Conservation (phyloP, 2,113 vertebrate species). For the Leiothrix lutea region DNA sequence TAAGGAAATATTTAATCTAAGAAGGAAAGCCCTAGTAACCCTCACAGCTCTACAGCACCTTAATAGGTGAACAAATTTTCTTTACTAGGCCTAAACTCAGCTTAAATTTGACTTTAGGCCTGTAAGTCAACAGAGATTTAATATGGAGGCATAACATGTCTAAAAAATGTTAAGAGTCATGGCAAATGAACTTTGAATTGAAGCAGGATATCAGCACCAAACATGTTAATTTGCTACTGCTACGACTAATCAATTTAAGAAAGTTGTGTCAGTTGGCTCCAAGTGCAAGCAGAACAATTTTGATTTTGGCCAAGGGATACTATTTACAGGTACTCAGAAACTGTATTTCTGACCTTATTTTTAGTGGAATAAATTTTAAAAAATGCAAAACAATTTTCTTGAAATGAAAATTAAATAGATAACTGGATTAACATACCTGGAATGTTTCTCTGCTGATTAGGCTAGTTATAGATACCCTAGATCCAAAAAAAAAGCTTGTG, state of each 20-base stretch:
- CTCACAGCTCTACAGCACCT: not conserved
- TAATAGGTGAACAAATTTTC: not conserved
- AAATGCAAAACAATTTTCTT: not conserved
- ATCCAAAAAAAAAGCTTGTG: not conserved
- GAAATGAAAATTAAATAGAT: not conserved
- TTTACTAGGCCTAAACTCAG: not conserved
- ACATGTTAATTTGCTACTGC: not conserved
- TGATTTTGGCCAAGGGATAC: not conserved
- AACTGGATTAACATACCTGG: not conserved
- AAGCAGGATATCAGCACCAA: not conserved
- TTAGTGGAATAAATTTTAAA: not conserved
- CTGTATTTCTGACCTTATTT: not conserved
- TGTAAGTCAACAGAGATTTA: not conserved
- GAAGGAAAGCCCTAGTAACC: not conserved
- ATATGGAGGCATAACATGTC: not conserved
- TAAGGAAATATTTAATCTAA: not conserved
- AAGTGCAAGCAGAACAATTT: not conserved
- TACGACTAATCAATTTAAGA: not conserved
- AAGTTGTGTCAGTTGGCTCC: not conserved
- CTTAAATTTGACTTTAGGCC: not conserved
- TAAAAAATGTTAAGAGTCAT: not conserved
- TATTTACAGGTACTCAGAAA: not conserved
- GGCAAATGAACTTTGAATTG: not conserved
- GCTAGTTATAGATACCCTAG: not conserved
- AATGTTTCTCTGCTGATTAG: not conserved